Conservation (phyloP, 2,888 invertebrate species). For the Aromia moschata region DNA sequence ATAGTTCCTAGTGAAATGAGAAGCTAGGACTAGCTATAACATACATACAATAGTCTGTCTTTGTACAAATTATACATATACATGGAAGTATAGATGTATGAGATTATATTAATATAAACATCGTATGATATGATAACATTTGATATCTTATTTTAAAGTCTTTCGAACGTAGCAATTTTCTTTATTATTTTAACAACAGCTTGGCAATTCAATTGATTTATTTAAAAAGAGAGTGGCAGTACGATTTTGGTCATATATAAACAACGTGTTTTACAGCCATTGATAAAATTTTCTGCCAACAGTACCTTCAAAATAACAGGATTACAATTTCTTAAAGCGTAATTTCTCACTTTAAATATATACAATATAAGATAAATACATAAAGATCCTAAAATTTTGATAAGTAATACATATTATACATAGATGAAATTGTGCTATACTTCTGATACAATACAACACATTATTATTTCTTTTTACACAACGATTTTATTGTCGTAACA, state of each 20-base stretch:
- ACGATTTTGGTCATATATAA: constrained; percentile 42
- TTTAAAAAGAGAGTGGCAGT: constrained; percentile 45
- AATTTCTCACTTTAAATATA: constrained; percentile 21
- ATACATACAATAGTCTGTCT: constrained; percentile 57
- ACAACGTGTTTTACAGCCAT: constrained; percentile 27
- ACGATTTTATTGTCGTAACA: constrained; percentile 39
- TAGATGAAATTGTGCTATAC: constrained; percentile 36
- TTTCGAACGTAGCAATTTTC: constrained; percentile 36
- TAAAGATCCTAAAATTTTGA: constrained; percentile 19
- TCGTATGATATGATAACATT: constrained; percentile 50
- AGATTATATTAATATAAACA: constrained; percentile 35
- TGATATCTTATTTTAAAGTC: constrained; percentile 43
- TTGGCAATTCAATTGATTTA: constrained; percentile 42
- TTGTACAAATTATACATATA: constrained; percentile 60
- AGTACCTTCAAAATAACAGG: constrained; percentile 30
- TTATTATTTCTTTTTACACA: constrained; percentile 28
- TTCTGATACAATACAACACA: constrained; percentile 24
- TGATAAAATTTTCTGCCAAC: constrained; percentile 42
- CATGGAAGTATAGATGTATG: constrained; percentile 57
- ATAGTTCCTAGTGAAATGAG: constrained; percentile 59
- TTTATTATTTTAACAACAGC: constrained; percentile 42
- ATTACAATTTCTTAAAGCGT: constrained; percentile 17
- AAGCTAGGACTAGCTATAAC: constrained; percentile 61
- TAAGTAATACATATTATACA: constrained; percentile 31
- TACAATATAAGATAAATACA: constrained; percentile 26